phyloP scores from a whole-genome alignment of 2,888 invertebrate species.

The Epistrophella euchroma region DNA sequence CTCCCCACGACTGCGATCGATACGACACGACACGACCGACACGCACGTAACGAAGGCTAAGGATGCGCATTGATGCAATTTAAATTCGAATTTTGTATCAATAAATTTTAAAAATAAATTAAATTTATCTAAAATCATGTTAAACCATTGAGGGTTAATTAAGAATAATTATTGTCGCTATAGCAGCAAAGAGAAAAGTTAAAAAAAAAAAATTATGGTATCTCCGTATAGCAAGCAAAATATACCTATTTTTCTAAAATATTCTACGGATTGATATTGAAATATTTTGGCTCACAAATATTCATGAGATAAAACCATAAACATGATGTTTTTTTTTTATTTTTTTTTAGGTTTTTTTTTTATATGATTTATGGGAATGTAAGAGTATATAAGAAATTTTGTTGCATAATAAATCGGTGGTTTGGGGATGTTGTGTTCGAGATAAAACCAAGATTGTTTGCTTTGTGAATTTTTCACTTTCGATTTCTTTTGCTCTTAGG shows the following conservation, averaged over 20 bases:
- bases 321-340: slow-evolving; percentile 24
- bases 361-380: slow-evolving; percentile 42
- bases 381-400: slow-evolving; percentile 7
- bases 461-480: slow-evolving; percentile 52
- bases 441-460: slow-evolving; percentile 38
- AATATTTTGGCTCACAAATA: slow-evolving; percentile 35
- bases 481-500: slow-evolving; percentile 33
- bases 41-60: slow-evolving; percentile 14
- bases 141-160: slow-evolving; percentile 60
- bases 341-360: background rate
- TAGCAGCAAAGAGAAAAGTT: background rate
- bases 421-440: slow-evolving; percentile 39
- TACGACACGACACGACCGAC: too few relatives aligned
- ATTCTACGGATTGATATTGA: slow-evolving; percentile 21
- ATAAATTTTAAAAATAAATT: slow-evolving; percentile 38
- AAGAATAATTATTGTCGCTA: slow-evolving; percentile 39
- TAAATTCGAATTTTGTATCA: slow-evolving; percentile 38
- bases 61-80: slow-evolving; percentile 53
- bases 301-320: slow-evolving; percentile 21
- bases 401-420: slow-evolving; percentile 52
- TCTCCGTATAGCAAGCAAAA: background rate
- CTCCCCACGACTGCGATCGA: background rate
- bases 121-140: slow-evolving; percentile 35
- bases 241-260: slow-evolving; percentile 22
- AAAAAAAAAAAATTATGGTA: background rate